phyloP scores from a whole-genome alignment of 2,113 vertebrate genomes.

The Catharus bicknelli region DNA sequence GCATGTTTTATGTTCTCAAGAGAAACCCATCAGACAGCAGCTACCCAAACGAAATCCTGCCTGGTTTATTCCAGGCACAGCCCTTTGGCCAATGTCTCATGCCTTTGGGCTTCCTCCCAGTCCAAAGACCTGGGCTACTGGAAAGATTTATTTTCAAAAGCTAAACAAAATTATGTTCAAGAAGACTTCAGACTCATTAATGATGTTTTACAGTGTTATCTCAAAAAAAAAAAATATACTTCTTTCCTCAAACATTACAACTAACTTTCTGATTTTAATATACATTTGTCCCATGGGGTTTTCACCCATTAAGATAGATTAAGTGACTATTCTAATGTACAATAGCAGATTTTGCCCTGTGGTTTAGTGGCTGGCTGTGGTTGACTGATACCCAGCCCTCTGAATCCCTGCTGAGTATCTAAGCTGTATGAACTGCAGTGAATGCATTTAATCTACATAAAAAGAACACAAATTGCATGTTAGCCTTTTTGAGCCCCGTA shows the following conservation, averaged over 20 bases:
- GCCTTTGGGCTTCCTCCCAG: neutral
- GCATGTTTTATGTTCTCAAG: neutral
- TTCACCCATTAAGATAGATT: constrained; percentile 87
- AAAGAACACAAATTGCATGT: constrained; percentile 80
- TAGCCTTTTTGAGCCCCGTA: constrained; percentile 75
- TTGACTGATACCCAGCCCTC: constrained; percentile 87
- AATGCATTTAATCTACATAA: constrained; percentile 85
- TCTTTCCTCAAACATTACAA: constrained; percentile 62
- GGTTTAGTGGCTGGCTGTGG: constrained; percentile 82
- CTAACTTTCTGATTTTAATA: constrained; percentile 71
- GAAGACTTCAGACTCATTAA: constrained; percentile 64
- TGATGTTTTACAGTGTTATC: constrained; percentile 64
- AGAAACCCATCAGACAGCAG: neutral
- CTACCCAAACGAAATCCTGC: neutral
- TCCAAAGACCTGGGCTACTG: neutral
- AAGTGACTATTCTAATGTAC: constrained; percentile 83
- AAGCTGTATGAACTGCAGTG: constrained; percentile 77
- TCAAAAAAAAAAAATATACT: constrained; percentile 57
- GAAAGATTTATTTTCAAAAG: constrained; percentile 43
- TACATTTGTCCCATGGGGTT: constrained; percentile 71
- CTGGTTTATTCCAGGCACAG: neutral
- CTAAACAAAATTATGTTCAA: constrained; percentile 2
- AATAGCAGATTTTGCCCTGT: constrained; percentile 82
- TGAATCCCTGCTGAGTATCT: constrained; percentile 81
- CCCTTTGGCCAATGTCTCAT: neutral